Percentiles rank a stretch among this genome's conserved stretches.
Evolutionary conservation across 2,888 invertebrate genomes (phyloP).

Genomic region (Scaeva pyrastri): DNA sequence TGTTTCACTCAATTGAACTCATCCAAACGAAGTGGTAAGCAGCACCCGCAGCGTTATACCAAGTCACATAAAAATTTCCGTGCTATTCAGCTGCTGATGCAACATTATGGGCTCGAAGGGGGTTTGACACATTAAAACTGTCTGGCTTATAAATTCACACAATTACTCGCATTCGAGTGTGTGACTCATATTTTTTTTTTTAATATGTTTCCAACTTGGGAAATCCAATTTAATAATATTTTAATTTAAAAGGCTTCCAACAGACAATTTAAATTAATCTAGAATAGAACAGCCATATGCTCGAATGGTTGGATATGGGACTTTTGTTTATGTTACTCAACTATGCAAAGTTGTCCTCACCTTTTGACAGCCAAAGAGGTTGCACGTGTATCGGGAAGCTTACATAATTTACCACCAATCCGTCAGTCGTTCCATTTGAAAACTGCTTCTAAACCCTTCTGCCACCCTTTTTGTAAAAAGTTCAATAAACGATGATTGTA

Average conservation of each 20-base stretch:
- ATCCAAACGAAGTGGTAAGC: conserved; percentile 44
- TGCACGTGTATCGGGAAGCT: background rate
- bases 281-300: conserved; percentile 13
- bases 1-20: conserved; percentile 54
- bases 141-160: conserved; percentile 33
- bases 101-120: conserved; percentile 20
- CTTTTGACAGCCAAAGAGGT: conserved; percentile 13
- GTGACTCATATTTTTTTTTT: conserved; percentile 41
- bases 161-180: conserved; percentile 26
- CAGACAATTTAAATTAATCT: conserved; percentile 40
- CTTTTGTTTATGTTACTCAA: background rate
- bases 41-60: no score
- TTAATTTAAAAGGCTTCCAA: conserved; percentile 54
- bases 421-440: background rate
- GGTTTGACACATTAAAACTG: conserved; percentile 46
- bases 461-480: conserved; percentile 27
- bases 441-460: background rate
- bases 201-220: conserved; percentile 1
- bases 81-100: conserved; percentile 6
- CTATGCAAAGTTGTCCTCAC: background rate
- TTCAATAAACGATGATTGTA: conserved; percentile 69
- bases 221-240: conserved; percentile 56
- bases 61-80: conserved; percentile 5
- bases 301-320: no score
- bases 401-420: background rate